Conservation (phyloP, 1,140 invertebrate genomes). For the Trypoxylus dichotomus region DNA sequence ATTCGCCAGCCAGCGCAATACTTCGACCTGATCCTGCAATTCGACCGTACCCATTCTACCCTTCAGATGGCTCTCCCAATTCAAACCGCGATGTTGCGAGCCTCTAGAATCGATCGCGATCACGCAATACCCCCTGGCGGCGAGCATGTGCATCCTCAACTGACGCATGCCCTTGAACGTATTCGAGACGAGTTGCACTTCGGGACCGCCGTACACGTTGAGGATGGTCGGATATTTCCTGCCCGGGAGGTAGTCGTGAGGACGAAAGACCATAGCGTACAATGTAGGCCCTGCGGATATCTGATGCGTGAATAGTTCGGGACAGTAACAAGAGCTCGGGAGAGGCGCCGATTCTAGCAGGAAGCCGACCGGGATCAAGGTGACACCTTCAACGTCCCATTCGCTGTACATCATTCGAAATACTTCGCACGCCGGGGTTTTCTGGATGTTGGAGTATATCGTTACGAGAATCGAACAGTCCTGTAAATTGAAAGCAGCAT, state of each 20-base stretch:
- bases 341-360: constrained; percentile 64
- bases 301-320: constrained; percentile 74
- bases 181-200: constrained; percentile 96
- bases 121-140: constrained; percentile 95
- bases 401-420: constrained; percentile 70
- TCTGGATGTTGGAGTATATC: constrained; percentile 86
- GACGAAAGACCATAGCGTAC: constrained; percentile 92
- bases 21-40: constrained; percentile 94
- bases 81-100: constrained; percentile 87
- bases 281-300: constrained; percentile 74
- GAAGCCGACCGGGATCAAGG: constrained; percentile 68
- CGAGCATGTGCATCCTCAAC: constrained; percentile 90
- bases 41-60: constrained; percentile 93
- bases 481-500: constrained; percentile 52
- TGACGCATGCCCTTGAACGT: constrained; percentile 93
- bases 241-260: constrained; percentile 73
- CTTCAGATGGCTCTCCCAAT: constrained; percentile 89
- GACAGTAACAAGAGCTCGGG: constrained; percentile 64
- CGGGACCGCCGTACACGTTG: constrained; percentile 97
- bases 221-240: constrained; percentile 91
- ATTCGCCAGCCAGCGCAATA: constrained; percentile 83
- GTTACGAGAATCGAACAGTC: constrained; percentile 84
- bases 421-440: constrained; percentile 79
- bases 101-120: constrained; percentile 94
- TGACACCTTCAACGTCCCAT: constrained; percentile 67